Evolutionary conservation across 37 sponge, comb jelly and placozoan genomes (phyloP).

Genomic region (Dysidea cf. avara): DNA sequence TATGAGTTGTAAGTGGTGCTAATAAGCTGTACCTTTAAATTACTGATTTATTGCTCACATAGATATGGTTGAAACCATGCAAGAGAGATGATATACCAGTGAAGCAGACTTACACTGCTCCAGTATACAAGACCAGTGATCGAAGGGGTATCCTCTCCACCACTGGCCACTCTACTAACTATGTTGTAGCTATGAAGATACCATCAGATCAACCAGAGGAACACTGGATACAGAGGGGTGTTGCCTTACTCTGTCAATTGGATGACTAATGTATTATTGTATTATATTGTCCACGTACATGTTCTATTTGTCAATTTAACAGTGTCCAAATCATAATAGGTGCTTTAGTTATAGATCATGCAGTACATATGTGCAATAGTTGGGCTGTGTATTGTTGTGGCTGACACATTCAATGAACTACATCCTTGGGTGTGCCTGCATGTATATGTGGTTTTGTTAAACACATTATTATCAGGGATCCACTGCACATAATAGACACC

Average conservation of each 20-base stretch:
- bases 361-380: neutral
- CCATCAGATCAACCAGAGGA: constrained; percentile 91
- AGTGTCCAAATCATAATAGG: neutral
- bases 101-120: constrained; percentile 74
- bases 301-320: neutral
- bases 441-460: too few relatives aligned
- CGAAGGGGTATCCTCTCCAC: constrained; percentile 95
- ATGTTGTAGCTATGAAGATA: constrained; percentile 93
- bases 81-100: constrained; percentile 90
- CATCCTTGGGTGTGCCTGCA: too few relatives aligned
- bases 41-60: neutral
- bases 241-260: constrained; percentile 98
- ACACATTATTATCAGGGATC: too few relatives aligned
- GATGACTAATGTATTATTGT: constrained; percentile 68
- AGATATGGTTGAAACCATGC: constrained; percentile 95
- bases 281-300: neutral
- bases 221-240: constrained; percentile 97
- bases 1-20: neutral
- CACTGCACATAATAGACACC: too few relatives aligned
- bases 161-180: constrained; percentile 99
- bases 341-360: neutral
- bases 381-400: too few relatives aligned
- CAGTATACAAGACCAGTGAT: constrained; percentile 99
- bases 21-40: neutral
- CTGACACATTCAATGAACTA: too few relatives aligned